These are phyloP conservation scores for Clarias gariepinus DNA, from an alignment of 2,113 vertebrate species.

Conservation along the genomic window DNA sequence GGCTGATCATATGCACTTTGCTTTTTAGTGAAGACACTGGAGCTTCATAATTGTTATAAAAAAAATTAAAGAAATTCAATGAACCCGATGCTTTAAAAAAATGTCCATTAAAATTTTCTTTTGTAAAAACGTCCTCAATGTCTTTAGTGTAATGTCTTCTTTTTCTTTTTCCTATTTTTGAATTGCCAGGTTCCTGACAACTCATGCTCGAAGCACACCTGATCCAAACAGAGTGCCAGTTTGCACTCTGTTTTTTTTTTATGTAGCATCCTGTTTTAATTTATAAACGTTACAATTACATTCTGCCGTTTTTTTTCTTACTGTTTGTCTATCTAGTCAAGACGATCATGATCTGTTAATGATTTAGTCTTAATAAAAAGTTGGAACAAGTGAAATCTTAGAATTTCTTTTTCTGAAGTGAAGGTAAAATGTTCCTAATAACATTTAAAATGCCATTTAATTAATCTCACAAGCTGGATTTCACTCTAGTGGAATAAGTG, in stretches of 20 bases:
- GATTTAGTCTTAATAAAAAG: neutral
- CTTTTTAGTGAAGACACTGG: neutral
- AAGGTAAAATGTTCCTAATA: neutral
- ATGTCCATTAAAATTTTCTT: neutral
- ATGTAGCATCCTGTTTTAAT: too few species aligned
- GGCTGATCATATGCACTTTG: neutral
- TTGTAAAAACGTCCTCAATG: too few species aligned
- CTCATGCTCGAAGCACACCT: too few species aligned
- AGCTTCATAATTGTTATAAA: too few species aligned
- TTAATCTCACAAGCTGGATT: too few species aligned
- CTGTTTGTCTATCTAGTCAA: neutral
- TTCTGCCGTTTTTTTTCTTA: too few species aligned
- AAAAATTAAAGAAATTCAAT: too few species aligned
- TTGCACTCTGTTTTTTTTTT: too few species aligned
- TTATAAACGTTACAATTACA: too few species aligned
- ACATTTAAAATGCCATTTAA: neutral
- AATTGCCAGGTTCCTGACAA: too few species aligned
- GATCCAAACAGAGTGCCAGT: too few species aligned
- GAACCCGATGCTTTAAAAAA: neutral
- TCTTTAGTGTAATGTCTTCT: neutral
- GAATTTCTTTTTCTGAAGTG: neutral
- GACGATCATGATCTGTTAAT: neutral
- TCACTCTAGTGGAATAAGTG: neutral
- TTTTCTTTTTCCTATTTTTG: too few species aligned
- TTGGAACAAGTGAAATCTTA: neutral